phyloP scores from a whole-genome alignment of 2,888 invertebrate genomes.

The Meghimatium bilineatum region DNA sequence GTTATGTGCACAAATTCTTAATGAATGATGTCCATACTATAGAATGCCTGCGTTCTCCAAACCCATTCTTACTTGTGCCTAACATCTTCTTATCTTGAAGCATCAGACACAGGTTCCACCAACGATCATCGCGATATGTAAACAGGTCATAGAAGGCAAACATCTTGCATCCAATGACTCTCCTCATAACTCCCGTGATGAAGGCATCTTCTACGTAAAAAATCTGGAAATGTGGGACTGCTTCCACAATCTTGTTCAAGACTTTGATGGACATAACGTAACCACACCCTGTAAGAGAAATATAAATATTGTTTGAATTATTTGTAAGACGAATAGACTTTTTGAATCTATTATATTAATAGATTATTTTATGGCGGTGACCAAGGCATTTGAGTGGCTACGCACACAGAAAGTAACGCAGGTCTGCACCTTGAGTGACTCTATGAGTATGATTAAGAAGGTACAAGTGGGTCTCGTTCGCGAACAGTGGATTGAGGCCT shows the following conservation, averaged over 20 bases:
- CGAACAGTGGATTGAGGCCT: too few relatives aligned
- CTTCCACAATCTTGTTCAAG: background rate
- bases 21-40: background rate
- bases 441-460: too few relatives aligned
- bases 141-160: background rate
- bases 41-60: background rate
- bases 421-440: too few relatives aligned
- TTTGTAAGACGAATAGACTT: too few relatives aligned
- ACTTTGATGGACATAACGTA: slow-evolving; percentile 21
- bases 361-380: too few relatives aligned
- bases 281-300: slow-evolving; percentile 14
- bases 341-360: too few relatives aligned
- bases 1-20: background rate
- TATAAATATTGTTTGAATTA: too few relatives aligned
- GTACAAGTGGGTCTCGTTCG: too few relatives aligned
- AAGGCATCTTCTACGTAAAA: slow-evolving; percentile 29
- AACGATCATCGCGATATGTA: background rate
- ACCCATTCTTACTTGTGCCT: background rate
- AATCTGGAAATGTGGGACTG: background rate
- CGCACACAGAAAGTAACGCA: too few relatives aligned
- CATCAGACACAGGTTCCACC: background rate
- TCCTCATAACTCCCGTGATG: slow-evolving; percentile 27
- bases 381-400: too few relatives aligned
- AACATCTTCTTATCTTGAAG: background rate
- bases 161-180: background rate